Evolutionary conservation across 2,888 invertebrate genomes (phyloP).

Genomic region (Mythimna vitellina): DNA sequence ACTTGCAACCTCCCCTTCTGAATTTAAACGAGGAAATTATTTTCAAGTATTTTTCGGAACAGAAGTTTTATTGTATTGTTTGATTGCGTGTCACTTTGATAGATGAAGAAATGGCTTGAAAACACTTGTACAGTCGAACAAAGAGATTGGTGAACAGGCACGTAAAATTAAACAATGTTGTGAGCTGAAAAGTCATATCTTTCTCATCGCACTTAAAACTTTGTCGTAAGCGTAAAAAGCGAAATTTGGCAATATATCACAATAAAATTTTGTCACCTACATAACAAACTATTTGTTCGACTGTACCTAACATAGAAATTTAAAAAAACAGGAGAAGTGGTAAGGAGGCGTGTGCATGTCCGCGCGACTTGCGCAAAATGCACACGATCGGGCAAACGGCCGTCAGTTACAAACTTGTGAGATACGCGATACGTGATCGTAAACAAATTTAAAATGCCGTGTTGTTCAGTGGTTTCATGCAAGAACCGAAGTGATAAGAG

Average conservation of each 20-base stretch:
- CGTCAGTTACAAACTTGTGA: too few relatives aligned
- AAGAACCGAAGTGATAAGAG: too few relatives aligned
- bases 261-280: neutral
- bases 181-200: neutral
- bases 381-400: too few relatives aligned
- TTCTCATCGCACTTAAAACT: neutral
- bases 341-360: too few relatives aligned
- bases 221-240: neutral
- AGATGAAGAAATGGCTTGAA: constrained; percentile 87
- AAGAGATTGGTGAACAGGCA: neutral
- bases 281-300: neutral
- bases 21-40: constrained; percentile 90
- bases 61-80: constrained; percentile 91
- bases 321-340: too few relatives aligned
- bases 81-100: constrained; percentile 90
- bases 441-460: too few relatives aligned
- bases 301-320: too few relatives aligned
- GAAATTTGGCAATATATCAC: accelerated
- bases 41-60: constrained; percentile 89
- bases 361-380: too few relatives aligned
- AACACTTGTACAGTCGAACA: constrained; percentile 70
- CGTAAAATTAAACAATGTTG: neutral
- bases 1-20: constrained; percentile 81
- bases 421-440: too few relatives aligned
- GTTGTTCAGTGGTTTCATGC: too few relatives aligned